These are phyloP conservation scores for Vultur gryphus DNA, from an alignment of 2,797 vertebrate species.

Conservation along the genomic window DNA sequence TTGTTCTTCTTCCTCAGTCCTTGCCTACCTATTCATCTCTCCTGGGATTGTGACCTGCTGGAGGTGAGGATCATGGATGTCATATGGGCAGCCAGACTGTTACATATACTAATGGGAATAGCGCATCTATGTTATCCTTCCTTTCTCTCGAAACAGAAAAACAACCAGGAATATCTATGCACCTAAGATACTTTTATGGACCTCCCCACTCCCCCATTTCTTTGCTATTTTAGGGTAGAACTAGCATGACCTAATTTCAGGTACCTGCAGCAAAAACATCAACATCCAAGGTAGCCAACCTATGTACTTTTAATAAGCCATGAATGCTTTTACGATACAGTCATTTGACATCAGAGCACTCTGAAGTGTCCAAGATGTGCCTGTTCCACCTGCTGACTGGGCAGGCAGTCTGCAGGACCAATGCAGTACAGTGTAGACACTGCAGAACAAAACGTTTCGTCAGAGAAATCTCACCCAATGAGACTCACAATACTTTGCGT, in stretches of 20 bases:
- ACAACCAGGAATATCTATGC: background rate
- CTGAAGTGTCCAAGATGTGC: background rate
- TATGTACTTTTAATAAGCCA: background rate
- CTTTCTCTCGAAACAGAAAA: background rate
- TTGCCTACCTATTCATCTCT: background rate
- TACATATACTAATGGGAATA: background rate
- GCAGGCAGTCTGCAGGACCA: background rate
- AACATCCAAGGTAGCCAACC: background rate
- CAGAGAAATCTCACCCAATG: background rate
- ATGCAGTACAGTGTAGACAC: accelerated
- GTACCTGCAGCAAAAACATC: background rate
- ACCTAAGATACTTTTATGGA: background rate
- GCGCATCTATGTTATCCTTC: background rate
- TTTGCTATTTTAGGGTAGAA: background rate
- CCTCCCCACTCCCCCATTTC: background rate
- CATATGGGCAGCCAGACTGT: background rate
- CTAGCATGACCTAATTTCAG: background rate
- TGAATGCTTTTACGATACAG: background rate
- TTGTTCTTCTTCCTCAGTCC: background rate
- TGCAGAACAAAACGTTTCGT: background rate
- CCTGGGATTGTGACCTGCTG: background rate
- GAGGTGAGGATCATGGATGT: background rate
- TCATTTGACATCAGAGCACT: background rate
- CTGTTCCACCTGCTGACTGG: background rate
- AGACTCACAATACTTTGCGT: background rate